Percentiles rank a stretch among this genome's conserved stretches.
Conservation (phyloP, 2,797 vertebrate species). For the Malurus splendens region DNA sequence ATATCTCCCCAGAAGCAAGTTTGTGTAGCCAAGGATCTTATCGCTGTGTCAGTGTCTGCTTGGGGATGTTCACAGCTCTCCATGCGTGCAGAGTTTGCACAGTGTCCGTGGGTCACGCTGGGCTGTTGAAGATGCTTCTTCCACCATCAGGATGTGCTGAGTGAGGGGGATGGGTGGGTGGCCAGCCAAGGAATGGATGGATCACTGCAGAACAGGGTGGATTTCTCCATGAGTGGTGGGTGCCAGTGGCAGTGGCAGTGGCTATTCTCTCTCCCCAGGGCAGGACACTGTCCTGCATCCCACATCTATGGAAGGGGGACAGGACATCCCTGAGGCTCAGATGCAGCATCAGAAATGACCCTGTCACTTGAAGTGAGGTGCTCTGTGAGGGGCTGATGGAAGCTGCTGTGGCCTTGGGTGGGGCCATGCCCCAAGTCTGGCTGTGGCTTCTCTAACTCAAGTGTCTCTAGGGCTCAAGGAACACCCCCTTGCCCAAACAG, state of each 20-base stretch:
- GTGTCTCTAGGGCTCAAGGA: neutral
- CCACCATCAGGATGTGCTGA: neutral
- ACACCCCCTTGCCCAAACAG: neutral
- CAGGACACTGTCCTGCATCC: neutral
- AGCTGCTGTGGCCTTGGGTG: neutral
- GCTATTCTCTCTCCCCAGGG: neutral
- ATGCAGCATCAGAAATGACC: neutral
- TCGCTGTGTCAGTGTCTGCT: neutral
- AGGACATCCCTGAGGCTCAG: neutral
- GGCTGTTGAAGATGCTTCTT: neutral
- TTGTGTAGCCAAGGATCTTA: neutral
- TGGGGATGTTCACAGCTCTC: neutral
- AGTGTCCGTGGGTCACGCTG: neutral
- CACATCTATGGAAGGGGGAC: fast-evolving
- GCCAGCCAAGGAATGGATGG: neutral
- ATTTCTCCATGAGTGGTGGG: neutral
- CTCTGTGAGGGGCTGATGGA: neutral
- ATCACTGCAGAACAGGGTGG: neutral
- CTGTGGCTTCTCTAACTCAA: neutral
- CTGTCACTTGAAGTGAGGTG: fast-evolving
- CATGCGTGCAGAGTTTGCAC: fast-evolving
- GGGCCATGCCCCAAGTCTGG: neutral
- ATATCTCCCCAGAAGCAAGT: neutral
- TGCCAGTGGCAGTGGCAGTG: neutral
- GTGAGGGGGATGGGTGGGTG: neutral